Percentiles rank a stretch among this genome's conserved stretches.
Evolutionary conservation across 2,113 vertebrate species (phyloP).

Genomic region (Entomyzon cyanotis): DNA sequence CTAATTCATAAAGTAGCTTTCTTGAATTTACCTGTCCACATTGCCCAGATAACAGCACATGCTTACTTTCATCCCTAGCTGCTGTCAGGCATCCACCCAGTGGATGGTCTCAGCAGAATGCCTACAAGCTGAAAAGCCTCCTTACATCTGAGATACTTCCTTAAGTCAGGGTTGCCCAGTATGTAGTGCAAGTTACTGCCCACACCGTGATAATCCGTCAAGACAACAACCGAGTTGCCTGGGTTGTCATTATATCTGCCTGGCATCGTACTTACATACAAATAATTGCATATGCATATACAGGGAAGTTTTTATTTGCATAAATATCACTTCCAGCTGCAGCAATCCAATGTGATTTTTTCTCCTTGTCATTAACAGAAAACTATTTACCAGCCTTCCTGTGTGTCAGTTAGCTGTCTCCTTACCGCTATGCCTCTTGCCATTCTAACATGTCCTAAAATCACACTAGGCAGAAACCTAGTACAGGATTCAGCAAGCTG

Average conservation of each 20-base stretch:
- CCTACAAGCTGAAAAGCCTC: background rate
- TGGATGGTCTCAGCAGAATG: background rate
- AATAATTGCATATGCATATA: background rate
- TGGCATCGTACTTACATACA: background rate
- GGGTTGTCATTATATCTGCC: background rate
- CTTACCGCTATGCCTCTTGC: accelerated
- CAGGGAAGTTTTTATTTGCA: background rate
- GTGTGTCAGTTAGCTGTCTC: background rate
- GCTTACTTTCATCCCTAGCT: background rate
- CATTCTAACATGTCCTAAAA: background rate
- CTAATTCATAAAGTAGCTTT: background rate
- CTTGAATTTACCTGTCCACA: background rate
- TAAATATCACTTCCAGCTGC: background rate
- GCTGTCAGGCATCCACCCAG: background rate
- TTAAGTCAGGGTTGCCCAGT: background rate
- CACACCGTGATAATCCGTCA: background rate
- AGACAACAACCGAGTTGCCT: background rate
- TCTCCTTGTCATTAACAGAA: background rate
- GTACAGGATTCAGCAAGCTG: background rate
- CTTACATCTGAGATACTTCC: background rate
- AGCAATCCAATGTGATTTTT: background rate
- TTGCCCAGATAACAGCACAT: background rate
- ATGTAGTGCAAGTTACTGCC: background rate
- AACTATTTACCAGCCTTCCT: background rate
- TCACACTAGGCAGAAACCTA: background rate